Evolutionary conservation across 2,797 vertebrate genomes (phyloP).

Genomic region (Mycteria americana): DNA sequence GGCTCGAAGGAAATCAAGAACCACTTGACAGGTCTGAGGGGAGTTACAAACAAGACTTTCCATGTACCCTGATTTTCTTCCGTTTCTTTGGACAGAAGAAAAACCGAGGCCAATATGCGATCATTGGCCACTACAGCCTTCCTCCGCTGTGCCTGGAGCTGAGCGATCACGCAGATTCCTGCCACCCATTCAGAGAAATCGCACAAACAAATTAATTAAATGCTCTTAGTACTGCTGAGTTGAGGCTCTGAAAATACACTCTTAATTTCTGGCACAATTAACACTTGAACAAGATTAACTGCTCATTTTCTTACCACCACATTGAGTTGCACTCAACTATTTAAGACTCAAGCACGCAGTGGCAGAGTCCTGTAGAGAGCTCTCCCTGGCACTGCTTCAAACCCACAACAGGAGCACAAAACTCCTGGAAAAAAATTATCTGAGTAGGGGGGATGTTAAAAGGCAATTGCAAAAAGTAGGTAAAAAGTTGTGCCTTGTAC

Average conservation of each 20-base stretch:
- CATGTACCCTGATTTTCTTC: background rate
- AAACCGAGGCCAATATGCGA: background rate
- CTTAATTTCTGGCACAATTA: conserved; percentile 17
- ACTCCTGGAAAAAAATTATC: background rate
- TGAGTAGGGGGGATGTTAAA: background rate
- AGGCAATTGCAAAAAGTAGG: background rate
- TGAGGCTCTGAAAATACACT: conserved; percentile 6
- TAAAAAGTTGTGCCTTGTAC: background rate
- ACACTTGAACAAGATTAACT: conserved; percentile 9
- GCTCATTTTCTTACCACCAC: background rate
- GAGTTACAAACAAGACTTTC: background rate
- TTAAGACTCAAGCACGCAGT: background rate
- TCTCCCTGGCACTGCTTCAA: background rate
- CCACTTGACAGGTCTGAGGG: background rate
- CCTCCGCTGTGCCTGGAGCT: background rate
- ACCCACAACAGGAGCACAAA: background rate
- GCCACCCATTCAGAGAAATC: background rate
- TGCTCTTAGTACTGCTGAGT: background rate
- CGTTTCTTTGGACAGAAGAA: background rate
- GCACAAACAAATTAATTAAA: conserved; percentile 19
- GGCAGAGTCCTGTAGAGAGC: background rate
- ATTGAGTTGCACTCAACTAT: background rate
- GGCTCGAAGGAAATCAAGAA: background rate
- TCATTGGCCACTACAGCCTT: background rate
- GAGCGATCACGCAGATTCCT: background rate